A percentile compares a stretch with the other conserved stretches of the same genome.
Evolutionary conservation across 1,140 invertebrate genomes (phyloP).

Genomic region (Microplitis demolitor): DNA sequence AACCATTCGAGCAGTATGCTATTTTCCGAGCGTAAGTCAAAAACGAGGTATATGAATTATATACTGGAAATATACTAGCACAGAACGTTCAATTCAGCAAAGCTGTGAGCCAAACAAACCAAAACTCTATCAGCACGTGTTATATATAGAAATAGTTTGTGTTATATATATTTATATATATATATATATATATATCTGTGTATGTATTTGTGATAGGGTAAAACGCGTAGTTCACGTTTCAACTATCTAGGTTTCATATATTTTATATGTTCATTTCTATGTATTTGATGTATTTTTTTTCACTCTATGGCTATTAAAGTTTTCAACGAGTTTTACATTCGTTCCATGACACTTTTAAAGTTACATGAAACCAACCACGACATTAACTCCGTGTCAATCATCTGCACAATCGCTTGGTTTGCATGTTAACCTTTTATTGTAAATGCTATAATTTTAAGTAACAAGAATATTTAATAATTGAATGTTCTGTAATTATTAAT

Average conservation of each 20-base stretch:
- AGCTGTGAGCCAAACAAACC: too few species aligned
- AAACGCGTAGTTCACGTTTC: neutral
- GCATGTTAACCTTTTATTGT: constrained; percentile 13
- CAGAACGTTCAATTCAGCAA: too few species aligned
- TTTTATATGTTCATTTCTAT: neutral
- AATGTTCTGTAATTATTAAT: too few species aligned
- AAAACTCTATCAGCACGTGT: too few species aligned
- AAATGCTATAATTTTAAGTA: constrained; percentile 17
- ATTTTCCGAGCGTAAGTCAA: neutral
- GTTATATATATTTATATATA: too few species aligned
- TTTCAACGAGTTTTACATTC: constrained; percentile 55
- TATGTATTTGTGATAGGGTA: too few species aligned
- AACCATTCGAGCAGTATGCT: neutral
- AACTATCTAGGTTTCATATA: neutral
- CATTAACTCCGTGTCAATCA: constrained; percentile 11
- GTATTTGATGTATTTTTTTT: neutral
- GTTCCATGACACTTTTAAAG: constrained; percentile 54
- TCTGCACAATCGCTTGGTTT: neutral
- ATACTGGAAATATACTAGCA: too few species aligned
- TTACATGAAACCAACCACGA: constrained; percentile 37
- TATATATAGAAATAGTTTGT: too few species aligned
- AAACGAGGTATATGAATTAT: neutral
- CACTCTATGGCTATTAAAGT: constrained; percentile 50
- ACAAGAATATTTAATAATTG: neutral
- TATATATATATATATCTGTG: too few species aligned